Conservation (phyloP, 2,888 invertebrate species). For the Drosophila differens region DNA sequence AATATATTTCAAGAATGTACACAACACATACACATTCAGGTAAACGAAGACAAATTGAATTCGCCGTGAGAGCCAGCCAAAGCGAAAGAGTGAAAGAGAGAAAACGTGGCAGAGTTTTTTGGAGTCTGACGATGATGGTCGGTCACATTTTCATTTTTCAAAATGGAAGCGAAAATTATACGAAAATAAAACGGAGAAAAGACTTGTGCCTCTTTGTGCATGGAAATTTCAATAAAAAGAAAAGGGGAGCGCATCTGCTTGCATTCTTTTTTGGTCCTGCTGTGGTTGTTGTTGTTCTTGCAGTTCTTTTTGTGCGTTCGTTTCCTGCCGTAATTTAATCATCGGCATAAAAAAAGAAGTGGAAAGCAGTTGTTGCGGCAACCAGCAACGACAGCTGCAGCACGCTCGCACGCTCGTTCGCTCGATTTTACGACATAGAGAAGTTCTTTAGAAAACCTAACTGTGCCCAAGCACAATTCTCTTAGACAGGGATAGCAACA, state of each 20-base stretch:
- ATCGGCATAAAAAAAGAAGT: constrained; percentile 54
- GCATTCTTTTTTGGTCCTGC: constrained; percentile 15
- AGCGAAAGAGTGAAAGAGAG: constrained; percentile 30
- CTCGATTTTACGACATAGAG: constrained; percentile 54
- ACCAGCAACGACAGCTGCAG: constrained; percentile 54
- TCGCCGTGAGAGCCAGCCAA: constrained; percentile 39
- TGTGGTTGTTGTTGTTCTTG: constrained; percentile 2
- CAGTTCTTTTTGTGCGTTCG: constrained; percentile 38
- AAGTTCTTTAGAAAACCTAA: constrained; percentile 59
- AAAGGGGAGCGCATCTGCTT: constrained; percentile 46
- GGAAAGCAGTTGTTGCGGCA: constrained; percentile 37
- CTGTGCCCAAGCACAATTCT: constrained; percentile 52
- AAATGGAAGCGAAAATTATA: constrained; percentile 46
- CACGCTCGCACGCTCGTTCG: constrained; percentile 43
- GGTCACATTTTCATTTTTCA: constrained; percentile 54
- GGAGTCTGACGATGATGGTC: constrained; percentile 36
- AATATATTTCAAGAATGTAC: constrained; percentile 34
- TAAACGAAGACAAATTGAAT: constrained; percentile 41
- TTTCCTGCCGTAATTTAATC: constrained; percentile 65
- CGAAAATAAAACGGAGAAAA: constrained; percentile 19
- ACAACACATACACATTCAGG: constrained; percentile 13
- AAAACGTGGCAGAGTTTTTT: constrained; percentile 53
- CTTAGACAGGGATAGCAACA: constrained; percentile 39
- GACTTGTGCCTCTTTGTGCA: constrained; percentile 1
- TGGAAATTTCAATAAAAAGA: constrained; percentile 35